Evolutionary conservation across 2,888 invertebrate species (phyloP), one percentile per base, ranked within the genome.

Genomic region (Halictus ligatus): DNA sequence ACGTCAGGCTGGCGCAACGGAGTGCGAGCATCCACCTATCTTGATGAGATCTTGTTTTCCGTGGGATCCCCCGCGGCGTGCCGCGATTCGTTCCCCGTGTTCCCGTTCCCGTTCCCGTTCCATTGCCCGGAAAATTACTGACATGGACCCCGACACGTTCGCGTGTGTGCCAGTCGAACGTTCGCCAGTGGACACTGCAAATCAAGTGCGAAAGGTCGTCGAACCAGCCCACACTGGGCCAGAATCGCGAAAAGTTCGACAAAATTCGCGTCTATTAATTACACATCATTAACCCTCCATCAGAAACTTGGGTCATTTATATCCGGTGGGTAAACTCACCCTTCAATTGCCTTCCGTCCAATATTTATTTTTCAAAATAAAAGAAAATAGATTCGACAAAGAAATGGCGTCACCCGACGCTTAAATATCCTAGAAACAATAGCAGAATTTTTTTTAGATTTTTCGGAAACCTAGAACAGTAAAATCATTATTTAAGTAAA

Each of bases 41-140:
- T 94, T 94, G 94, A 95, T 95, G 94, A 95, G 94, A 95, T 95
- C 95, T 95, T 93, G 94, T 94, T 94, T 93, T 92, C 93, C 92
- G 90, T 88, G 88, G 85, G 91, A 89, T 89, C 92, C 92, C 93
- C 93, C 90, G 93, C 90, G 90, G 94, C 86, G 93, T 82, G 86
- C 89, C 90, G 90, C 93, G 92, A 94, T 94, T 94, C 93, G 93
- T 93, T 94, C 92, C 90, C 85, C 88, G 86, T 88, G 90, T 91
- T 84, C 92, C 90, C 91, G 87, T 90, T 84, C 92, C 90, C 91
- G 87, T 90, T 83, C 92, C 90, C 91, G 87, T 89, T 86, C 89
- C 77, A 85, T 83, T 83, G 88, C n/a, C 83, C 85, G 92, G 92
- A 92, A 94, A 93, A 93, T 93, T 91, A 88, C 21, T 50, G 50